Conservation (phyloP, 1,140 invertebrate genomes). For the Thalassaphorura encarpata region DNA sequence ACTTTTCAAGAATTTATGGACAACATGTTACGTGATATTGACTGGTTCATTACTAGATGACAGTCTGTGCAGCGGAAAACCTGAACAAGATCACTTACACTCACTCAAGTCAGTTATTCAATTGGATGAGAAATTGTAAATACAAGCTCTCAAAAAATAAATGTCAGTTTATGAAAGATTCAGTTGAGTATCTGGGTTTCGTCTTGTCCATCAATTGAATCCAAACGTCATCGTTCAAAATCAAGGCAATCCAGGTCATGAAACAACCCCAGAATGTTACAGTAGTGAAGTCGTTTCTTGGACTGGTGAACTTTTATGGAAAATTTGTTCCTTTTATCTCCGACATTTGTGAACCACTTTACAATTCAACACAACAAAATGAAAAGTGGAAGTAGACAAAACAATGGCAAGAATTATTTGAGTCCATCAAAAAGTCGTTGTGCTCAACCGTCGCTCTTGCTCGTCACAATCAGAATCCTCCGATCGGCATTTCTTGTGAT, state of each 20-base stretch:
- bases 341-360: constrained; percentile 24
- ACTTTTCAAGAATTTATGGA: constrained; percentile 41
- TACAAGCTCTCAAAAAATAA: constrained; percentile 22
- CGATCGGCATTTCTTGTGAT: constrained; percentile 34
- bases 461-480: constrained; percentile 31
- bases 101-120: constrained; percentile 27
- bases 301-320: constrained; percentile 6
- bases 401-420: background rate
- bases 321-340: constrained; percentile 6
- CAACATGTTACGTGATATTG: constrained; percentile 33
- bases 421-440: background rate
- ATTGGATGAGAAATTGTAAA: constrained; percentile 23
- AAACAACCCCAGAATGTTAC: constrained; percentile 4
- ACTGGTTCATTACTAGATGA: constrained; percentile 36
- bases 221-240: constrained; percentile 1
- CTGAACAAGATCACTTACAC: constrained; percentile 31
- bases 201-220: constrained; percentile 5
- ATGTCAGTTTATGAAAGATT: constrained; percentile 23
- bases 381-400: background rate
- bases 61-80: constrained; percentile 24
- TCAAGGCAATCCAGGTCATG: constrained; percentile 1
- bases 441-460: background rate
- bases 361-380: constrained; percentile 29
- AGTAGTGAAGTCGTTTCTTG: constrained; percentile 8
- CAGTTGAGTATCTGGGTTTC: constrained; percentile 22